Conservation (phyloP, 2,113 vertebrate species). For the Catharus fuscescens region DNA sequence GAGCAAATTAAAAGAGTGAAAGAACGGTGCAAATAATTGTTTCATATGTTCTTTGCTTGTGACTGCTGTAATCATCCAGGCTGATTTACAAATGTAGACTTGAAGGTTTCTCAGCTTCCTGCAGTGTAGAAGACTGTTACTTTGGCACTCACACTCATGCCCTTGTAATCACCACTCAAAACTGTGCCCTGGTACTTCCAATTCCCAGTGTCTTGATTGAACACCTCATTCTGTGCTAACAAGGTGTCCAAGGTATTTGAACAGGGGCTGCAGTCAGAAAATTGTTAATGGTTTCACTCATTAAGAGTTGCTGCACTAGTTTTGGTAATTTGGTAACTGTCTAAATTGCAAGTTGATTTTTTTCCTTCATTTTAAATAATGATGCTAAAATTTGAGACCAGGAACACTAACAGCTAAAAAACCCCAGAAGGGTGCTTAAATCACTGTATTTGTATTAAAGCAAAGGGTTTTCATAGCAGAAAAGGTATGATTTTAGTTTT, state of each 20-base stretch:
- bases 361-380: constrained; percentile 63
- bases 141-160: constrained; percentile 88
- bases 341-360: constrained; percentile 77
- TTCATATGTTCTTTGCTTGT: constrained; percentile 87
- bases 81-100: constrained; percentile 99
- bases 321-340: constrained; percentile 84
- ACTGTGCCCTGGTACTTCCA: constrained; percentile 90
- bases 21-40: constrained; percentile 82
- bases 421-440: constrained; percentile 49
- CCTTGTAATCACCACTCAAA: constrained; percentile 99
- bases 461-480: background rate
- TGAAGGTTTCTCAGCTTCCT: constrained; percentile 99
- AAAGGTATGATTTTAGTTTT: constrained; percentile 41
- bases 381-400: constrained; percentile 66
- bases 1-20: constrained; percentile 82
- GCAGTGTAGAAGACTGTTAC: constrained; percentile 94
- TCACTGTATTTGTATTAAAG: constrained; percentile 44
- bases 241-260: constrained; percentile 91
- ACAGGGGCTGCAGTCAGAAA: constrained; percentile 77
- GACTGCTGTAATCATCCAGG: constrained; percentile 97
- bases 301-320: constrained; percentile 79
- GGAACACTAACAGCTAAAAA: constrained; percentile 39
- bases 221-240: constrained; percentile 98
- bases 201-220: constrained; percentile 95
- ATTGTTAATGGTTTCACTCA: constrained; percentile 83